Evolutionary conservation across 1,140 invertebrate genomes (phyloP).

Genomic region (Drosophila ercepeae): DNA sequence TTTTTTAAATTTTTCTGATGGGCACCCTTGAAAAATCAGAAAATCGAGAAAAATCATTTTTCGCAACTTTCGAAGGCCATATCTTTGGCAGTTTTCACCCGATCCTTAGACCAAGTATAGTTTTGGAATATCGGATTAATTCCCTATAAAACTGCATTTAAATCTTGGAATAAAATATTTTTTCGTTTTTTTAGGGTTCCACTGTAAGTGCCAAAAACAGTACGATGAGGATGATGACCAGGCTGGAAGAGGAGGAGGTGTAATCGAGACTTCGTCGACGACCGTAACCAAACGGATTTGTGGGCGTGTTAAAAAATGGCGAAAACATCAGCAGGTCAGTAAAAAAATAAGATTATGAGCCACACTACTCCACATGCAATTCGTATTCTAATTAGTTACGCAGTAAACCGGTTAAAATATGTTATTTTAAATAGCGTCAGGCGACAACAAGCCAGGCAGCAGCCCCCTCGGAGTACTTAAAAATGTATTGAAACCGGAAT

Average conservation of each 20-base stretch:
- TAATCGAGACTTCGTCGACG: not conserved
- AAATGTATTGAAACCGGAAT: slow-evolving; percentile 33
- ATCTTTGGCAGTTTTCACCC: no score
- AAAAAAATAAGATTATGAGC: slow-evolving; percentile 3
- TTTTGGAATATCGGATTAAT: no score
- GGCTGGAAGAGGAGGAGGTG: not conserved
- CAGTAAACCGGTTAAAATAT: slow-evolving; percentile 40
- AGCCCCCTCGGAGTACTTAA: not conserved
- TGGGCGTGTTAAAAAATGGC: slow-evolving; percentile 33
- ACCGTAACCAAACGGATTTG: slow-evolving; percentile 26
- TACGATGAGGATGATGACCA: not conserved
- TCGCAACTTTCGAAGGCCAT: no score
- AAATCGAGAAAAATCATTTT: no score
- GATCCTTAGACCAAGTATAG: no score
- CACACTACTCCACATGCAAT: slow-evolving; percentile 8
- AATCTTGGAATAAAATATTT: no score
- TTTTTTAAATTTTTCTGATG: no score
- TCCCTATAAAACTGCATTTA: no score
- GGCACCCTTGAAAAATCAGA: no score
- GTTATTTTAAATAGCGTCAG: slow-evolving; percentile 24
- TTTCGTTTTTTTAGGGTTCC: not conserved
- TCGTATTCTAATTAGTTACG: slow-evolving; percentile 40
- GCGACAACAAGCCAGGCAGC: slow-evolving; percentile 26
- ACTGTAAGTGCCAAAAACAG: slow-evolving; percentile 7
- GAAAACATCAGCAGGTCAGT: slow-evolving; percentile 14